phyloP scores from a whole-genome alignment of 2,888 invertebrate genomes.

The Coenonympha glycerion region DNA sequence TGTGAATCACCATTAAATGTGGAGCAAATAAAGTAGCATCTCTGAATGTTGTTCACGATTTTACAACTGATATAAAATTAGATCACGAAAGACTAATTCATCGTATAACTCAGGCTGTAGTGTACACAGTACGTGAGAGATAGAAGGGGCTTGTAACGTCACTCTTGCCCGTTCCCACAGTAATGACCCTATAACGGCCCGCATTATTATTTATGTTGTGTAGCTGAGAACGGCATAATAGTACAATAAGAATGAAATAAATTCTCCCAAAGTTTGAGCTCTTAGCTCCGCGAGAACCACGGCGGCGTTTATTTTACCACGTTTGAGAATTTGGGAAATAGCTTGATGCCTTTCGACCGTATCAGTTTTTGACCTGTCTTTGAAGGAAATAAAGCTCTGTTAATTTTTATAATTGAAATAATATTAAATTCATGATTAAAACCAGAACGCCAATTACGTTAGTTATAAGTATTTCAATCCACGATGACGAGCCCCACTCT shows the following conservation, averaged over 20 bases:
- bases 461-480: no score
- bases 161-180: slow-evolving; percentile 58
- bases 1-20: neutral
- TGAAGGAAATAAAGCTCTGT: neutral
- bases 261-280: slow-evolving; percentile 67
- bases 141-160: slow-evolving; percentile 45
- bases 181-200: slow-evolving; percentile 72
- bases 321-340: slow-evolving; percentile 45
- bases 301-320: slow-evolving; percentile 66
- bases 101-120: slow-evolving; percentile 28
- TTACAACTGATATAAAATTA: slow-evolving; percentile 29
- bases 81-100: slow-evolving; percentile 32
- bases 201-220: slow-evolving; percentile 75
- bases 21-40: slow-evolving; percentile 3
- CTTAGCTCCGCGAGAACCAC: slow-evolving; percentile 62
- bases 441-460: no score
- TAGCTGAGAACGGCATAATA: slow-evolving; percentile 73
- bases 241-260: slow-evolving; percentile 73
- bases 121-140: slow-evolving; percentile 34
- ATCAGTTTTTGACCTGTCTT: slow-evolving; percentile 21
- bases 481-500: no score
- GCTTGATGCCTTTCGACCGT: slow-evolving; percentile 32
- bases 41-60: slow-evolving; percentile 18
- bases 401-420: no score
- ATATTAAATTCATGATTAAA: no score